Percentiles rank a stretch among this genome's conserved stretches.
phyloP scores from a whole-genome alignment of 2,113 vertebrate species.

The Anoplopoma fimbria region DNA sequence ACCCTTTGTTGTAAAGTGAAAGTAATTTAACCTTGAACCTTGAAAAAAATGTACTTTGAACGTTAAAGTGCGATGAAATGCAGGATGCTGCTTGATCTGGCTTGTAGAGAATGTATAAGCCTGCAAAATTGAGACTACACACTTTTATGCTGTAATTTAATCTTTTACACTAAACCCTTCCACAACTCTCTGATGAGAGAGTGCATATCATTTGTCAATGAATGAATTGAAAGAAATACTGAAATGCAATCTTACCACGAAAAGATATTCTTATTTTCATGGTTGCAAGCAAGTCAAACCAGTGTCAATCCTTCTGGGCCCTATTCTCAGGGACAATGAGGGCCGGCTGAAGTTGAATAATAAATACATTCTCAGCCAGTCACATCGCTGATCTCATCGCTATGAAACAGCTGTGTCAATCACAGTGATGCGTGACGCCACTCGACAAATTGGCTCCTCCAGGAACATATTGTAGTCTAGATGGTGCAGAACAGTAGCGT shows the following conservation, averaged over 20 bases:
- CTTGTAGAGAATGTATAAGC: not conserved
- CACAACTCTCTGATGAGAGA: not conserved
- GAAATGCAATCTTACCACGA: too few species aligned
- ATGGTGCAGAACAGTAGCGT: not conserved
- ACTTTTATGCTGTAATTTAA: not conserved
- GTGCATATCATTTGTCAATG: not conserved
- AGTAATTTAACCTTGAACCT: not conserved
- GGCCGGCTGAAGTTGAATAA: not conserved
- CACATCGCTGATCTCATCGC: not conserved
- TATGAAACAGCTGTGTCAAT: not conserved
- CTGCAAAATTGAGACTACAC: not conserved
- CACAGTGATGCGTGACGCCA: not conserved
- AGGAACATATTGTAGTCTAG: not conserved
- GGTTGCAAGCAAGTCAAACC: not conserved
- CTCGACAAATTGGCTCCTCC: not conserved
- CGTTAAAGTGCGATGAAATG: not conserved
- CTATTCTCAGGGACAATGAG: not conserved
- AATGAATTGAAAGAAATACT: too few species aligned
- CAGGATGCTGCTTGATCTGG: not conserved
- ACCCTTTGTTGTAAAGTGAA: not conserved
- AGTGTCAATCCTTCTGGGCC: not conserved
- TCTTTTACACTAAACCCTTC: not conserved
- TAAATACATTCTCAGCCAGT: conserved; percentile 1
- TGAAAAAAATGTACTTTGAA: not conserved
- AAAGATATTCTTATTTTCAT: too few species aligned